Conservation (phyloP, 2,888 invertebrate species). For the Erebia palarica region DNA sequence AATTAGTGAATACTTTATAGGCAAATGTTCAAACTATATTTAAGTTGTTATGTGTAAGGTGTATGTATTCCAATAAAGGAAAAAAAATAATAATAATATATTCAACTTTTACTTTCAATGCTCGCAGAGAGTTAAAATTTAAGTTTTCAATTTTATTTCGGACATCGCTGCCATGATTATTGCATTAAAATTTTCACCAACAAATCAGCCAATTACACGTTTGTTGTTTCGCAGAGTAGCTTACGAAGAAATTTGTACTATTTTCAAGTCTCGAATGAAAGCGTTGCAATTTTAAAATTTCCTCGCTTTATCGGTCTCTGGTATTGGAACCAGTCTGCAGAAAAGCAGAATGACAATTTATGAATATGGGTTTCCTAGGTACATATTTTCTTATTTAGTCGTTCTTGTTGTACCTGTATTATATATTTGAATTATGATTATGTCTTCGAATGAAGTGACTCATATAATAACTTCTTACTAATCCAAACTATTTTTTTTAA, state of each 20-base stretch:
- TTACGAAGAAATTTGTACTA: slow-evolving; percentile 24
- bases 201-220: slow-evolving; percentile 10
- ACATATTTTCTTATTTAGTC: slow-evolving; percentile 17
- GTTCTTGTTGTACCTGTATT: background rate
- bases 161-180: background rate
- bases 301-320: slow-evolving; percentile 30
- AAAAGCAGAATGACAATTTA: slow-evolving; percentile 13
- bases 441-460: too few species aligned
- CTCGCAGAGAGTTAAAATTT: background rate
- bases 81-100: too few species aligned
- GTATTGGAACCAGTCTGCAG: slow-evolving; percentile 5
- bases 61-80: too few species aligned
- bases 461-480: too few species aligned
- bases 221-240: slow-evolving; percentile 15
- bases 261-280: slow-evolving; percentile 35
- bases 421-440: background rate
- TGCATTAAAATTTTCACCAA: slow-evolving; percentile 3
- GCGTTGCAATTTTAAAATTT: slow-evolving; percentile 36
- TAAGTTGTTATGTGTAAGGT: too few species aligned
- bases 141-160: background rate
- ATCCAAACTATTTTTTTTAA: too few species aligned
- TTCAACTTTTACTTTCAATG: too few species aligned
- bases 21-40: too few species aligned
- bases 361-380: slow-evolving; percentile 5
- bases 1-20: too few species aligned